Evolutionary conservation across 2,888 invertebrate species (phyloP), one percentile per base, ranked within the genome.

Genomic region (Apocheima hispidaria): DNA sequence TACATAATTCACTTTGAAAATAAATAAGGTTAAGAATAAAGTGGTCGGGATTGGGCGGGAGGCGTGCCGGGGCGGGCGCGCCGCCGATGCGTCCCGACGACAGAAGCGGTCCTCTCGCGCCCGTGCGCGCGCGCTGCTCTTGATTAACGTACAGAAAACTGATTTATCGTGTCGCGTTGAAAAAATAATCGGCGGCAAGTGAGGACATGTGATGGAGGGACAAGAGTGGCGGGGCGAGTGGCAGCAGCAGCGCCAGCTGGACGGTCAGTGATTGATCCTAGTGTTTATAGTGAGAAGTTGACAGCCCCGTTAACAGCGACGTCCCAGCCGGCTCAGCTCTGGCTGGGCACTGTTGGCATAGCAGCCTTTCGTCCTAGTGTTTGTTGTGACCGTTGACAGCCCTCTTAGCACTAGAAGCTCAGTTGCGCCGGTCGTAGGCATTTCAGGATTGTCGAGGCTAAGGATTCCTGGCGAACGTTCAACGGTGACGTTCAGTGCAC

Each of bases 71-170:
- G 81, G 81, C 83, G 79, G 76, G 69, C 64, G 50, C 59, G 71
- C 56, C 73, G 81, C 64, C 78, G 80, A 69, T 96, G 96, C 91
- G 95, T 96, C 72, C 96, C 96, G 68, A 97, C 97, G 76, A 97
- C 97, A 68, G 96, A 96, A 68, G 96, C 96, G 88, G 72, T 92
- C 87, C 73, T 75, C 87, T 92, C 90, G 90, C 92, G 91, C 91
- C 85, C 81, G 80, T 81, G 87, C 87, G 84, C 88, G 87, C 87
- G 84, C 87, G 79, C 77, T 65, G 73, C 66, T 79, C 77, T 78
- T 84, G 88, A 89, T 90, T 87, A 88, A 87, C 86, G 82, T 77
- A 79, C 80, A 85, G 84, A 83, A 88, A 88, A 90, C 88, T 90
- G 91, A 92, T 92, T 92, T 92, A 92, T 92, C 76, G 88, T 81